Base-by-base conservation (phyloP, 2,888 invertebrate species). In the Hemaris fuciformis region DNA sequence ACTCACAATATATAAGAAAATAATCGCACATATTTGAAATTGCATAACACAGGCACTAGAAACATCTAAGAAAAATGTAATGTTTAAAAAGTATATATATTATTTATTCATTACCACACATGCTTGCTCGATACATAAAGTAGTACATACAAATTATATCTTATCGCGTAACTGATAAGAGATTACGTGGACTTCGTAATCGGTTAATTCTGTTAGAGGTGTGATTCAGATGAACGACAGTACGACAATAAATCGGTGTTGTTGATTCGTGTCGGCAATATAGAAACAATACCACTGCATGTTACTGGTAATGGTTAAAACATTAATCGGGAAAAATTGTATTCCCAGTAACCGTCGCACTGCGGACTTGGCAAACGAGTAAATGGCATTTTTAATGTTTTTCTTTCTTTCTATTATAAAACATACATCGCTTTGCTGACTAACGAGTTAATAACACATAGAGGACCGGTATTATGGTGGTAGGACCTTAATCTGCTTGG, bases 1-100 rank as follows among this genome's bases (percentile, higher is more conserved):
- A 63, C 62, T 75, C 80, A 80, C 63, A 81, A 65, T 68, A 74
- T 53, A 84, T 58, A 27, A 84, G 69, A 64, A 79, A 89, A 76
- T 88, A 89, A 71, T 89, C 90, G 75, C 87, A 88, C 89, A 88
- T 89, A 63, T 63, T 78, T 53, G 8, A 60, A 41, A 59, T 58
- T 63, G 66, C 48, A 53, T 31, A 0, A 46, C 31, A 48, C 25
- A 27, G 59, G 53, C 42, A 60, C 22, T 1, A 34, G 42, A 46
- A 45, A 53, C 4, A 43, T 4, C 10, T 18, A 15, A 59, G 42
- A 8, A 53, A 53, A 53, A 48, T 53, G 60, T 60, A 41, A 53
- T 62, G 45, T 46, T 57, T 23, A 46, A 20, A 46, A 58, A n/a
- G 48, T 23, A 38, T n/a, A n/a, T n/a, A n/a, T n/a, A 60, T 23